These are phyloP conservation scores for Enteromius anoplus DNA, from an alignment of 2,797 vertebrate genomes.

Conservation along the genomic window DNA sequence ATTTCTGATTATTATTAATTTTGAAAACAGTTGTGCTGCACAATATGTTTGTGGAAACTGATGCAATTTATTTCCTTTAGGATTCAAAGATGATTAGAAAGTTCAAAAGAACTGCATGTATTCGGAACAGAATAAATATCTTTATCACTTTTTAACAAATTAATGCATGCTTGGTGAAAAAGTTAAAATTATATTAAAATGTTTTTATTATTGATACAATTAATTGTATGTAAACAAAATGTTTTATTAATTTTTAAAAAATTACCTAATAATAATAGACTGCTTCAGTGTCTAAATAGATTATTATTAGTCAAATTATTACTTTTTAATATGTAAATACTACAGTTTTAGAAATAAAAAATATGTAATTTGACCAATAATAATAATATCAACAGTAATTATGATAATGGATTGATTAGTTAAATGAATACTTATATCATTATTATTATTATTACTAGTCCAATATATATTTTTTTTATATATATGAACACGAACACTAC, in stretches of 20 bases:
- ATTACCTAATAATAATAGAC: background rate
- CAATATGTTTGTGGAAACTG: background rate
- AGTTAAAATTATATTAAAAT: background rate
- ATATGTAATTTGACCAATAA: background rate
- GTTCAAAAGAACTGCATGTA: background rate
- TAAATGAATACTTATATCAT: background rate
- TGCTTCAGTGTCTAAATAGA: background rate
- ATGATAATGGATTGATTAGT: background rate
- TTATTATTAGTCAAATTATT: background rate
- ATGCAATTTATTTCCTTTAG: background rate
- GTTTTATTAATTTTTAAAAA: background rate
- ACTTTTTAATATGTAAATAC: background rate
- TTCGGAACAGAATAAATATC: too few species aligned
- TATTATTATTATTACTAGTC: too few species aligned
- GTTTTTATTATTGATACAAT: background rate
- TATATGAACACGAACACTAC: too few species aligned
- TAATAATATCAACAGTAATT: background rate
- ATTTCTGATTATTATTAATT: background rate
- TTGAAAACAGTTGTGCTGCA: background rate
- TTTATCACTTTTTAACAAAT: background rate
- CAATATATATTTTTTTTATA: too few species aligned
- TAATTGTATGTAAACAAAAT: background rate
- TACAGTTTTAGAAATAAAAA: background rate
- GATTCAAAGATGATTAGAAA: background rate
- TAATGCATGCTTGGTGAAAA: background rate